Base-by-base conservation (phyloP, 2,113 vertebrate species). In the Dicerorhinus sumatrensis region DNA sequence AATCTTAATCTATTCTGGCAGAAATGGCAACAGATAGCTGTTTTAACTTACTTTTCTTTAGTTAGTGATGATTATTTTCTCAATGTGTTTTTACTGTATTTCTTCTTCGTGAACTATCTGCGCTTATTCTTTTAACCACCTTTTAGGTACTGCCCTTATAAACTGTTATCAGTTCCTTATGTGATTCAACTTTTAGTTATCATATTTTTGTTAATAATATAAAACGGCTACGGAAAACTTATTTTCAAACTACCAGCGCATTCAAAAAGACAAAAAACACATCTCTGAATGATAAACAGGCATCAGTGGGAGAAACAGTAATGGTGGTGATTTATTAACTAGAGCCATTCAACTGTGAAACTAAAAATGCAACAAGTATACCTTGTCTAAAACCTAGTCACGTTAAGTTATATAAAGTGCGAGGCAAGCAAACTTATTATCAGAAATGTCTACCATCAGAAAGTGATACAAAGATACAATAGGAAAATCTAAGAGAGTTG, bases 21-120 rank as follows among this genome's bases (percentile, higher is more conserved):
- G 60, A 89, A 96, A 96, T 46, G 36, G 29, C 27, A 91, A 83
- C 16, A 85, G 31, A 76, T 23, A n/a, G 12, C 60, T 97, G 27
- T 87, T 91, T 81, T 60, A 93, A 58, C 54, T 82, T 91, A n/a
- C 36, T 88, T 79, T 91, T 91, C 39, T 77, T 81, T 73, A 73
- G 33, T 92, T 36, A 69, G 11, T 69, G 42, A 86, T 85, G n/a
- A 87, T 79, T 70, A 72, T 85, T 87, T 84, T 79, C 29, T 56
- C 31, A 51, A 80, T 72, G 36, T 65, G 46, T 65, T 58, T 92
- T 94, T 62, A 72, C 58, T 70, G 27, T 96, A 93, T 88, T 94
- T 94, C 42, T 23, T 80, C n/a, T 96, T 85, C 65, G n/a, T 85
- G 31, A 90, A 31, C 10, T 70, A 77, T 42, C 39, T 85, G 46